A percentile compares a stretch with the other conserved stretches of the same genome.
These are phyloP conservation scores for Nasonia giraulti DNA, from an alignment of 1,140 invertebrate species.

Conservation along the genomic window DNA sequence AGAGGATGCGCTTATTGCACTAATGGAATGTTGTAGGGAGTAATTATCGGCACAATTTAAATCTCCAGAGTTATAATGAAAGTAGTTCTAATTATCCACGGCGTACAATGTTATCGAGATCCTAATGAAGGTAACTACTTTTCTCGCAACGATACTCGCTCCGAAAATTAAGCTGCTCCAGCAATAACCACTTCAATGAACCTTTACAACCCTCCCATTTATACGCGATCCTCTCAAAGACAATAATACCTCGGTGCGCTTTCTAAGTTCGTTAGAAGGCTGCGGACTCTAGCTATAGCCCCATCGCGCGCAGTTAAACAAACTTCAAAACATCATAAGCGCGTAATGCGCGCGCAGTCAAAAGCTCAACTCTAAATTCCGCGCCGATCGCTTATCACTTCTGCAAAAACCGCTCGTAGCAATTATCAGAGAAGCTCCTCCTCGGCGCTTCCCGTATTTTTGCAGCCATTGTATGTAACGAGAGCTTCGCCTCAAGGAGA, in stretches of 20 bases:
- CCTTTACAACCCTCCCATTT: background rate
- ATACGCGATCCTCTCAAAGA: background rate
- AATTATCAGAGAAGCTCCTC: background rate
- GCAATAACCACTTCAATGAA: slow-evolving; percentile 1
- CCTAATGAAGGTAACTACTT: background rate
- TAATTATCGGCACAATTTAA: no score
- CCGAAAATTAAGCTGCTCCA: no score
- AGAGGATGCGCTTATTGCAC: no score
- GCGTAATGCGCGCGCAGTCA: background rate
- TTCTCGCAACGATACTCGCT: background rate
- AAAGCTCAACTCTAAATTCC: background rate
- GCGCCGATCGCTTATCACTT: background rate
- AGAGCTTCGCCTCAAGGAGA: background rate
- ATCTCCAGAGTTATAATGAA: no score
- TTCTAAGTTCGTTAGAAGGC: background rate
- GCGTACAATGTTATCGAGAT: no score
- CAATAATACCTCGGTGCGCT: background rate
- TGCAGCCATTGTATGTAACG: background rate
- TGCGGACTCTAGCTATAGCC: background rate
- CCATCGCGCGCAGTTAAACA: background rate
- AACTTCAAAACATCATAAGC: background rate
- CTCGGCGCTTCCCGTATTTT: background rate
- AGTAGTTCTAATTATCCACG: no score
- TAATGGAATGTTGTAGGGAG: no score
- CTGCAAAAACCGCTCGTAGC: background rate